Percentiles rank a stretch among this genome's conserved stretches.
phyloP scores from a whole-genome alignment of 2,113 vertebrate species.

The Phrynocephalus versicolor region DNA sequence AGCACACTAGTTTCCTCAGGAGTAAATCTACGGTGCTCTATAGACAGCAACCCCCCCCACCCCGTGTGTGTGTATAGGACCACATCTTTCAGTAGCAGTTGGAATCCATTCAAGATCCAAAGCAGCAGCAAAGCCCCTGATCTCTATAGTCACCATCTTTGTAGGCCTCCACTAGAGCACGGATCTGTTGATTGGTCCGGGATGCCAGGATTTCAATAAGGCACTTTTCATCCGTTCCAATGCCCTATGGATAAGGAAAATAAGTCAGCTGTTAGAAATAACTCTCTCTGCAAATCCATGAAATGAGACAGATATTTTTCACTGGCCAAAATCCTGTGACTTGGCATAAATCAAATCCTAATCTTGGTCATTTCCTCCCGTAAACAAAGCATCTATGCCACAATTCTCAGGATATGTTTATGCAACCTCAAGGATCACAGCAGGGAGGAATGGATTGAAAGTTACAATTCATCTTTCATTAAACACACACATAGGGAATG shows the following conservation, averaged over 20 bases:
- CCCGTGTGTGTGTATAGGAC: background rate
- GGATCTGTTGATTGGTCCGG: constrained; percentile 88
- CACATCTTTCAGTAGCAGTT: background rate
- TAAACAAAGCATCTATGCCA: too few species aligned
- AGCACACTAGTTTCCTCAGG: too few species aligned
- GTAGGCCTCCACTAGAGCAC: constrained; percentile 86
- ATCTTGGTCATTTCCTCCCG: too few species aligned
- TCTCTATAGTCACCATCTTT: constrained; percentile 83
- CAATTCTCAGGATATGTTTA: too few species aligned
- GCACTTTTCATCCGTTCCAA: constrained; percentile 90
- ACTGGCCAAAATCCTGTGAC: too few species aligned
- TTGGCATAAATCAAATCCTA: too few species aligned
- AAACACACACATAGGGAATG: background rate
- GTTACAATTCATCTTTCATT: too few species aligned
- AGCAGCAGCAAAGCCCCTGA: background rate
- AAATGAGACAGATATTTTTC: background rate
- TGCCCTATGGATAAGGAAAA: constrained; percentile 74
- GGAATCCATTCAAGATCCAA: constrained; percentile 4
- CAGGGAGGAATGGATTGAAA: too few species aligned
- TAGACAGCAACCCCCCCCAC: too few species aligned
- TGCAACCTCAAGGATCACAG: too few species aligned
- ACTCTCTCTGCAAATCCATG: background rate
- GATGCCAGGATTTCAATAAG: constrained; percentile 94
- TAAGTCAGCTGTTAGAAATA: background rate
- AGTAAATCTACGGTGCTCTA: too few species aligned